Evolutionary conservation across 2,797 vertebrate species (phyloP).

Genomic region (Thamnophis elegans): DNA sequence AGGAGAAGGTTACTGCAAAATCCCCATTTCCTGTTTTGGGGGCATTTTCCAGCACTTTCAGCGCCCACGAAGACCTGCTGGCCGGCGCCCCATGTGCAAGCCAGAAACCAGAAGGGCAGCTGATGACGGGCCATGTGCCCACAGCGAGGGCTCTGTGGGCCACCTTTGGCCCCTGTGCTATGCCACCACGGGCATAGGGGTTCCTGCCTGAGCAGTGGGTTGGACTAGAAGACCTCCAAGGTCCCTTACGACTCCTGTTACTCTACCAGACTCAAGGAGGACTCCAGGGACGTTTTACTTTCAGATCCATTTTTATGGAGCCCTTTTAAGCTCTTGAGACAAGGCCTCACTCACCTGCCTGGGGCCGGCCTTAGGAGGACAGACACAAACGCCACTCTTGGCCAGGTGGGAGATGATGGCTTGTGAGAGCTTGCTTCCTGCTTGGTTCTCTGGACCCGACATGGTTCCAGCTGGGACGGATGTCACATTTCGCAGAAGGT

Average conservation of each 20-base stretch:
- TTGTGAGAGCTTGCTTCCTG: not conserved
- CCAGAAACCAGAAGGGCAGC: no score
- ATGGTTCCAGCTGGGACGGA: not conserved
- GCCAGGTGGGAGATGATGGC: slow-evolving; percentile 32
- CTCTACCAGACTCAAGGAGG: not conserved
- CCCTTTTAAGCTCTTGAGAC: no score
- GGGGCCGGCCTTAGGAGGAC: not conserved
- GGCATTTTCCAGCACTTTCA: no score
- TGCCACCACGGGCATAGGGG: no score
- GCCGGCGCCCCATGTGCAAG: no score
- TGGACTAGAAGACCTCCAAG: not conserved
- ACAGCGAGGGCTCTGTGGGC: no score
- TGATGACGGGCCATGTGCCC: no score
- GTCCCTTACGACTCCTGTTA: not conserved
- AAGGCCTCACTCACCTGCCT: not conserved
- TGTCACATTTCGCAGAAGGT: not conserved
- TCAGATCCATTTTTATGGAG: not conserved
- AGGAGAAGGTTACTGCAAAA: no score
- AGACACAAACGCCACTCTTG: slow-evolving; percentile 21
- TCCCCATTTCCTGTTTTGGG: no score
- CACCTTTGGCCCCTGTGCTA: no score
- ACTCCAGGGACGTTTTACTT: not conserved
- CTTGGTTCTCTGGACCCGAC: not conserved
- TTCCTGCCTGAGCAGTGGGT: not conserved
- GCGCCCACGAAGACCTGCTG: no score